Conservation (phyloP, 2,888 invertebrate species). For the Sarcophaga carnaria region DNA sequence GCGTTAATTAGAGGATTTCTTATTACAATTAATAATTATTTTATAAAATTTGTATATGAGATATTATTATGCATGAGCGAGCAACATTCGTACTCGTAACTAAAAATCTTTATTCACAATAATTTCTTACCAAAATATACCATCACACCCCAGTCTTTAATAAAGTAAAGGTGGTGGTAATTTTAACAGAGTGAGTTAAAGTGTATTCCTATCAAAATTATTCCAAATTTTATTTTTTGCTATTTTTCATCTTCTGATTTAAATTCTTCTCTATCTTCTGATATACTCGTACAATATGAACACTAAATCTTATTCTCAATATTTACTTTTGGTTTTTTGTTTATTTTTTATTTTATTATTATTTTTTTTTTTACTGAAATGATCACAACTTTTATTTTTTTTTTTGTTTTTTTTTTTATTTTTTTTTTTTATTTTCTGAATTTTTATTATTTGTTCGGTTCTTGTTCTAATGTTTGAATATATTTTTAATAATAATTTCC, state of each 20-base stretch:
- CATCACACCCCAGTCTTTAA: no score
- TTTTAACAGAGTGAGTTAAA: no score
- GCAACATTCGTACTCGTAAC: no score
- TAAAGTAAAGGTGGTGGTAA: no score
- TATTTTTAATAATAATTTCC: background rate
- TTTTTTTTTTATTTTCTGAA: constrained; percentile 10
- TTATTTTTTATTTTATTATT: background rate
- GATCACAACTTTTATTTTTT: constrained; percentile 79
- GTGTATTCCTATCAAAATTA: no score
- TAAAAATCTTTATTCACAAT: no score
- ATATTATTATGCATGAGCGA: constrained; percentile 7
- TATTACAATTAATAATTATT: background rate
- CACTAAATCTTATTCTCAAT: background rate
- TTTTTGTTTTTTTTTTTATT: constrained; percentile 46
- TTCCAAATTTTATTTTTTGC: no score
- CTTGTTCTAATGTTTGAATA: no score
- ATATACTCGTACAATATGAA: no score
- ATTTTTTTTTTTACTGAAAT: constrained; percentile 72
- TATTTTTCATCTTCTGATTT: no score
- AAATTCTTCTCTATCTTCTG: no score
- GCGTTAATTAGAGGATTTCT: constrained; percentile 56
- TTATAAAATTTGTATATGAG: background rate
- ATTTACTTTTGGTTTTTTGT: background rate
- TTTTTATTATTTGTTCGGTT: background rate
- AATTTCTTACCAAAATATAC: no score